These are phyloP conservation scores for Suricata suricatta DNA, from an alignment of 2,113 vertebrate genomes.

Conservation along the genomic window DNA sequence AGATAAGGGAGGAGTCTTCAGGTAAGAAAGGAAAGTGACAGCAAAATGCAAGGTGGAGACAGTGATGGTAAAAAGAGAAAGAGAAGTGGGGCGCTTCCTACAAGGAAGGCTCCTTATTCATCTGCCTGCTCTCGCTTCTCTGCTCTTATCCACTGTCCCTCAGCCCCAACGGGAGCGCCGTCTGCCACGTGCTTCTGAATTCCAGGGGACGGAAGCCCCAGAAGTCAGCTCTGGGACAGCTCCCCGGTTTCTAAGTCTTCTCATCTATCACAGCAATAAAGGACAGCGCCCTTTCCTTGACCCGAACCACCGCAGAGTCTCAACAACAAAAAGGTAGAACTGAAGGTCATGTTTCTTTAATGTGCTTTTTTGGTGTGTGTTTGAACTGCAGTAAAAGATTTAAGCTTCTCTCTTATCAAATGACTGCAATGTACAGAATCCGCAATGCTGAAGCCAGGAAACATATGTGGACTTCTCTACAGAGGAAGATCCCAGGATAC, in stretches of 20 bases:
- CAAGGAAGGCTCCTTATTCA: no score
- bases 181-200: neutral
- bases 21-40: neutral
- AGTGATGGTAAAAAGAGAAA: neutral
- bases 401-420: neutral
- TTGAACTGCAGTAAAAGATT: neutral
- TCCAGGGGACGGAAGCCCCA: neutral
- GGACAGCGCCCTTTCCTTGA: neutral
- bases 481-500: neutral
- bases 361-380: neutral
- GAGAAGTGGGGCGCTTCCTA: neutral
- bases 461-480: neutral
- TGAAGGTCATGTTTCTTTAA: conserved; percentile 27
- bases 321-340: conserved; percentile 18
- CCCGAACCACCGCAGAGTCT: neutral
- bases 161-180: neutral
- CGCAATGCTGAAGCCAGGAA: neutral
- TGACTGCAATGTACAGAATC: neutral
- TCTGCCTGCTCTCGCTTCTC: neutral
- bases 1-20: neutral
- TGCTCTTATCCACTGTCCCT: no score
- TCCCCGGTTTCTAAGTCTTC: neutral
- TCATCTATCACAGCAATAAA: neutral
- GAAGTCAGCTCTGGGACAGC: neutral
- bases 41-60: neutral